Conservation (phyloP, 2,888 invertebrate genomes). For the Cheilosia urbana region DNA sequence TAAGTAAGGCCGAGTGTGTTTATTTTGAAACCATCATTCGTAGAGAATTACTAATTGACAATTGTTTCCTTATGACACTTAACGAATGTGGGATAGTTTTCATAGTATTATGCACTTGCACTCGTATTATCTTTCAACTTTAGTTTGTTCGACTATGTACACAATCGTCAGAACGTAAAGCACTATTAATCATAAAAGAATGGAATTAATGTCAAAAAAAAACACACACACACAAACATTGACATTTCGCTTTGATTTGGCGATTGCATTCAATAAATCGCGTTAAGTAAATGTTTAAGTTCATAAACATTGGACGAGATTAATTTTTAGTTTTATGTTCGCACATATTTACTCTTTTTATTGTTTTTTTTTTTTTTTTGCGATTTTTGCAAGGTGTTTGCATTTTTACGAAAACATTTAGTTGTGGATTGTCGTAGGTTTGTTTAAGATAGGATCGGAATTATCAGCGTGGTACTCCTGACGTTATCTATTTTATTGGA, state of each 20-base stretch:
- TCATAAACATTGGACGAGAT: slow-evolving; percentile 19
- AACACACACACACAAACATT: neutral
- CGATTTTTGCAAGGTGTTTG: slow-evolving; percentile 12
- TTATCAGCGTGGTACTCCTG: slow-evolving; percentile 23
- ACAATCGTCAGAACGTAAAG: slow-evolving; percentile 11
- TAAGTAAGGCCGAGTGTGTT: slow-evolving; percentile 21
- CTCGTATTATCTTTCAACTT: neutral
- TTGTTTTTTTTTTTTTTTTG: neutral
- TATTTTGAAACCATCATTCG: slow-evolving; percentile 38
- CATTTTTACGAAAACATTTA: neutral
- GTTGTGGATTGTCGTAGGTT: slow-evolving; percentile 13
- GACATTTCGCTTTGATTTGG: slow-evolving; percentile 14
- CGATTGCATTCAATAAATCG: slow-evolving; percentile 47
- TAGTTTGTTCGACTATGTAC: slow-evolving; percentile 2
- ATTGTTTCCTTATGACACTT: slow-evolving; percentile 39
- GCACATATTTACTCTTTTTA: slow-evolving; percentile 35
- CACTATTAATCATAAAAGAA: slow-evolving; percentile 1
- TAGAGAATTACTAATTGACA: slow-evolving; percentile 39
- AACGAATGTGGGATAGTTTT: slow-evolving; percentile 32
- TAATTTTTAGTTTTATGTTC: slow-evolving; percentile 28
- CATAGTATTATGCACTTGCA: neutral
- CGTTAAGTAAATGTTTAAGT: slow-evolving; percentile 20
- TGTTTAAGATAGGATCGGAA: slow-evolving; percentile 35
- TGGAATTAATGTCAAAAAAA: slow-evolving; percentile 9
- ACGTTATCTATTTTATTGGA: slow-evolving; percentile 52